Conservation (phyloP, 2,797 vertebrate genomes). For the Dendrocincla fuliginosa region DNA sequence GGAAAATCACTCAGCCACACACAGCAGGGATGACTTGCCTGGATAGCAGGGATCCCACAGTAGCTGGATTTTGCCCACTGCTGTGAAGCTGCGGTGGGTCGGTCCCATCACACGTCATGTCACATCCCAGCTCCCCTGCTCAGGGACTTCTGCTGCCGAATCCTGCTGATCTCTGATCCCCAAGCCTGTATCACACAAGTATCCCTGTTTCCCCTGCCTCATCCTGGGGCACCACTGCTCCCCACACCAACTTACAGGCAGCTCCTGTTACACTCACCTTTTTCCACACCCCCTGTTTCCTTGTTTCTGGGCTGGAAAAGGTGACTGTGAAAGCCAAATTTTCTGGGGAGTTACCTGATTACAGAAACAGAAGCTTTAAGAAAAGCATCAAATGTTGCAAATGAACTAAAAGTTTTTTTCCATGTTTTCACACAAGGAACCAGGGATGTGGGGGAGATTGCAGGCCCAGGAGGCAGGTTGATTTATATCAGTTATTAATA, state of each 20-base stretch:
- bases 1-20: neutral
- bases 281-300: neutral
- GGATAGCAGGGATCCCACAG: neutral
- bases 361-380: neutral
- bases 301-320: neutral
- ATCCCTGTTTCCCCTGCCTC: neutral
- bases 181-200: accelerated
- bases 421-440: neutral
- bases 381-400: neutral
- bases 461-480: neutral
- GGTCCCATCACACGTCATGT: accelerated
- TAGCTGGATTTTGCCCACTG: neutral
- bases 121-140: neutral
- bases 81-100: neutral
- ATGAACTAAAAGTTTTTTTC: neutral
- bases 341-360: neutral
- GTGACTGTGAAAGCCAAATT: neutral
- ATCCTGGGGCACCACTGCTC: neutral
- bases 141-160: neutral
- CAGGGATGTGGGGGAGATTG: neutral
- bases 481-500: too few relatives aligned
- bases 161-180: neutral
- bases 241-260: neutral
- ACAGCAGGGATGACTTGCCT: neutral
- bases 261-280: neutral